Percentiles rank a stretch among this genome's conserved stretches.
Conservation (phyloP, 2,888 invertebrate genomes). For the Chrysolina haemoptera region DNA sequence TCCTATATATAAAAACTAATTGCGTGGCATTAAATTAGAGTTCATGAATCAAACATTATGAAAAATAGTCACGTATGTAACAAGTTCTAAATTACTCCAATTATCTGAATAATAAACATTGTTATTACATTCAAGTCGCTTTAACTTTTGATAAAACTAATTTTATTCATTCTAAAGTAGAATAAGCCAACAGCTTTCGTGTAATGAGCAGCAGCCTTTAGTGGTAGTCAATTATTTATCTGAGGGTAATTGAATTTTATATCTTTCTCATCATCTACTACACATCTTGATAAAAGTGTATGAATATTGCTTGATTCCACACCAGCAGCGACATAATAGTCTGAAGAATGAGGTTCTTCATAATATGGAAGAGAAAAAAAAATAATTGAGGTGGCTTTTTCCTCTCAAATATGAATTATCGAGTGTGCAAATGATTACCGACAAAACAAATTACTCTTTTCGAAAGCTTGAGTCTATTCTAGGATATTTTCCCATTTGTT, state of each 20-base stretch:
- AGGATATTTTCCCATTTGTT: too few relatives aligned
- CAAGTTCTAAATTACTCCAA: slow-evolving; percentile 41
- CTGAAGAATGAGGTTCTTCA: too few relatives aligned
- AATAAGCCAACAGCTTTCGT: slow-evolving; percentile 9
- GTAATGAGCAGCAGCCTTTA: slow-evolving; percentile 5
- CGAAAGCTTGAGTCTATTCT: too few relatives aligned
- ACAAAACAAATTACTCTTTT: too few relatives aligned
- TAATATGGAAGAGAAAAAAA: too few relatives aligned
- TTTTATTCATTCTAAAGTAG: slow-evolving; percentile 14
- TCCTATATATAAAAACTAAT: slow-evolving; percentile 4
- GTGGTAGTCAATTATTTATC: slow-evolving; percentile 11
- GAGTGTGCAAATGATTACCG: too few relatives aligned
- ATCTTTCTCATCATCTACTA: slow-evolving; percentile 14
- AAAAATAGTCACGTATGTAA: slow-evolving; percentile 42
- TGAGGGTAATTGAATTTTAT: slow-evolving; percentile 14
- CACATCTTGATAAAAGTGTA: neutral
- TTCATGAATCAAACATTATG: slow-evolving; percentile 30
- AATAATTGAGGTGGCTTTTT: too few relatives aligned
- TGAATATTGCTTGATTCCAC: slow-evolving; percentile 3
- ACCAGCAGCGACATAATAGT: neutral
- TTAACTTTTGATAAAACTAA: slow-evolving; percentile 13
- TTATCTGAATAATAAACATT: slow-evolving; percentile 31
- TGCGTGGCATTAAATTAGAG: neutral
- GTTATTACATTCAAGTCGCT: slow-evolving; percentile 17
- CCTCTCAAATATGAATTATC: too few relatives aligned